phyloP scores from a whole-genome alignment of 2,113 vertebrate species.

The Eolophus roseicapilla region DNA sequence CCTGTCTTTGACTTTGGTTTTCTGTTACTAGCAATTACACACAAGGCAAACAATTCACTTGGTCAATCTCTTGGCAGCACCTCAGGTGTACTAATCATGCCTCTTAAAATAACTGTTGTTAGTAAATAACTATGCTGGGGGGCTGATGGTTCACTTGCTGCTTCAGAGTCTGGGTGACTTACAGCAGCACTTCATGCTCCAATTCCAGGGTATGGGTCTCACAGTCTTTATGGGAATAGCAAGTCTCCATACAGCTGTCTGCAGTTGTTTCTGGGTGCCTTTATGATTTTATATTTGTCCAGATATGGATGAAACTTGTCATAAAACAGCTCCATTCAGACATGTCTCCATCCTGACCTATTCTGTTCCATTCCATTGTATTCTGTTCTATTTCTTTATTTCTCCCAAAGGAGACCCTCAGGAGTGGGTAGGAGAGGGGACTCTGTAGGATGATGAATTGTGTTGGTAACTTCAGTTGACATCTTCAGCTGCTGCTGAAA shows the following conservation, averaged over 20 bases:
- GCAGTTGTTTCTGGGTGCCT: background rate
- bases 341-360: background rate
- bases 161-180: background rate
- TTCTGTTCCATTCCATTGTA: accelerated
- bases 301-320: background rate
- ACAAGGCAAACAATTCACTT: background rate
- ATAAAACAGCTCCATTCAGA: background rate
- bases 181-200: background rate
- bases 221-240: background rate
- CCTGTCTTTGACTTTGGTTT: background rate
- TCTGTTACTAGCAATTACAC: background rate
- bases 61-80: background rate
- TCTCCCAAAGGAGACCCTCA: background rate
- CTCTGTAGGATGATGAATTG: background rate
- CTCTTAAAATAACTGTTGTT: background rate
- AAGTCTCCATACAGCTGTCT: background rate
- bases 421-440: background rate
- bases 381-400: background rate
- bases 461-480: background rate
- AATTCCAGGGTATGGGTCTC: background rate
- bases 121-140: background rate
- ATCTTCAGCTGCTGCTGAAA: background rate
- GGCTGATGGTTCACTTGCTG: background rate
- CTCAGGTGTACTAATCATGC: background rate
- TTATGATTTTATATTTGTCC: background rate